Base-by-base conservation (phyloP, 2,113 vertebrate genomes). In the Catharus fuscescens region DNA sequence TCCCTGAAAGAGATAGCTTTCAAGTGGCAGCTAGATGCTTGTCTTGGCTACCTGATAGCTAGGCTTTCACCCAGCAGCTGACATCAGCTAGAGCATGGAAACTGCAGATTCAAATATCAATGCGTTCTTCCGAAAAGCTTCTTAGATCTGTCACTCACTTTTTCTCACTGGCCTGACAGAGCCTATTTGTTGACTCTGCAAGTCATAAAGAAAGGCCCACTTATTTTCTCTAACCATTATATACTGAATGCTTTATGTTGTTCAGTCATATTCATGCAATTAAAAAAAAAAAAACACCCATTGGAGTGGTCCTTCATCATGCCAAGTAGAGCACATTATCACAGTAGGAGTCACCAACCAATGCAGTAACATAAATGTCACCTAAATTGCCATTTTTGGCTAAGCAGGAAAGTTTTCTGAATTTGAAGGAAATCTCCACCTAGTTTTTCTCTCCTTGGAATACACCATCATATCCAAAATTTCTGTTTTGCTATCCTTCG, bases 31-130 rank as follows among this genome's bases (percentile, higher is more conserved):
- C 78, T 90, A 90, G 84, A 91, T 93, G 96, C 94, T 97, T 97
- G 94, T 93, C 94, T 97, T 96, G 96, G 95, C 96, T 96, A 97
- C 94, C 59, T 95, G 96, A 96, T 95, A 95, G 28, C 45, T 44
- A 92, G 91, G 91, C 93, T 96, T 90, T 88, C 54, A 85, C 78
- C 90, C 88, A 93, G 69, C 8, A 5, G 81, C 90, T 95, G 91
- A 95, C 93, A 95, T 92, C 90, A 97, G 84, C 87, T 95, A 62
- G 34, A 77, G 62, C n/a, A 47, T 59, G 92, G 78, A 97, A 95
- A 97, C 50, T 91, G 52, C 81, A 95, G 81, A 88, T 93, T 97
- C 93, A 95, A 95, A 90, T 95, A 94, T 91, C 90, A 92, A 38
- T 77, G 50, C 5, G 25, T 91, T 91, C 94, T 79, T 91, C 81